phyloP scores from a whole-genome alignment of 2,113 vertebrate species.

The Neodontobutis hainanensis region DNA sequence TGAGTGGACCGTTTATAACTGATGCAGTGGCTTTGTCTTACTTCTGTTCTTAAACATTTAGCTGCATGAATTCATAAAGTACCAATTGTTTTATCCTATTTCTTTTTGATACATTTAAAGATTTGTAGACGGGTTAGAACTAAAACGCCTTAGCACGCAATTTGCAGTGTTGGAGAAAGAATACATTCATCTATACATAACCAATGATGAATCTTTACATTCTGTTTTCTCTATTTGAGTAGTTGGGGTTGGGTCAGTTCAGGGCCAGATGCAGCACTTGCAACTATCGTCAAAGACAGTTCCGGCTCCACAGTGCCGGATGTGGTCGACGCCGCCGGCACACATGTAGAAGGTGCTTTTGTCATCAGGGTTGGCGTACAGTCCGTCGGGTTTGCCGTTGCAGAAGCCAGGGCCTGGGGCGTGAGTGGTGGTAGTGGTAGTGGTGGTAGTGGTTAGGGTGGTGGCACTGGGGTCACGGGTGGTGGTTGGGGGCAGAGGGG shows the following conservation, averaged over 20 bases:
- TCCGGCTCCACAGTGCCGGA: conserved; percentile 42
- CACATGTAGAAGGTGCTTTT: conserved; percentile 68
- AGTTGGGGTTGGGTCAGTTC: conserved; percentile 12
- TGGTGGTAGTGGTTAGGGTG: conserved; percentile 40
- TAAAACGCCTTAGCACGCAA: too few species aligned
- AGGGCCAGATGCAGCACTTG: conserved; percentile 78
- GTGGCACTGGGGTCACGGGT: conserved; percentile 40
- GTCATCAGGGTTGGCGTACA: conserved; percentile 67
- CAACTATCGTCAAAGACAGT: conserved; percentile 64
- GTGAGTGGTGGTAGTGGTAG: conserved; percentile 60
- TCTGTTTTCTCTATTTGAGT: conserved; percentile 11
- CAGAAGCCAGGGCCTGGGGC: conserved; percentile 74
- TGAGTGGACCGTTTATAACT: too few species aligned
- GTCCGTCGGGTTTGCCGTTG: conserved; percentile 72
- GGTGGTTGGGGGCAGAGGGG: conserved; percentile 61
- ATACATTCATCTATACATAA: too few species aligned
- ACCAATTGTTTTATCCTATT: too few species aligned
- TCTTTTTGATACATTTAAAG: too few species aligned
- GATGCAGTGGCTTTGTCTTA: too few species aligned
- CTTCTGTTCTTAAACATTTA: too few species aligned
- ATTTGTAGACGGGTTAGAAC: too few species aligned
- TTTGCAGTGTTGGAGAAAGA: too few species aligned
- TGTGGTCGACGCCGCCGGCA: conserved; percentile 52
- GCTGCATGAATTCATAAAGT: too few species aligned
- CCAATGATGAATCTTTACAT: too few species aligned